A percentile compares a stretch with the other conserved stretches of the same genome.
Conservation (phyloP, 2,888 invertebrate species). For the Lamproptera curius region DNA sequence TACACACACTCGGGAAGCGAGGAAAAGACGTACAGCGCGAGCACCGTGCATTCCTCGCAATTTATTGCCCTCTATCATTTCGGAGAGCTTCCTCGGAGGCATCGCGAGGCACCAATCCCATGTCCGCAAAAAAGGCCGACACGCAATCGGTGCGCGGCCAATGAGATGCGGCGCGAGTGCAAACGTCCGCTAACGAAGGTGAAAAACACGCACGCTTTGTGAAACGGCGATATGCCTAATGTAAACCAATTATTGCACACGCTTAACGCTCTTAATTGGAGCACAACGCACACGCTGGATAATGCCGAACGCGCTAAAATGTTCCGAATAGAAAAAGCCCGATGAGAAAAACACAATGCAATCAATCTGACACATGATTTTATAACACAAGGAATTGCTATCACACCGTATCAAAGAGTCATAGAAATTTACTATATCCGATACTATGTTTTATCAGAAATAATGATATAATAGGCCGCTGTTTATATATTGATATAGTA, state of each 20-base stretch:
- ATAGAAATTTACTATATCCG: no score
- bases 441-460: no score
- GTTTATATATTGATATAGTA: no score
- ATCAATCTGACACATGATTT: not conserved
- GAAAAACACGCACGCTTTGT: constrained; percentile 4
- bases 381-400: not conserved
- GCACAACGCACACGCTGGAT: no score
- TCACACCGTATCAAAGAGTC: not conserved
- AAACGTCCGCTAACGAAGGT: not conserved
- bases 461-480: no score
- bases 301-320: no score
- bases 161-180: constrained; percentile 10
- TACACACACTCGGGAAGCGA: constrained; percentile 50
- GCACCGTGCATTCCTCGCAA: constrained; percentile 26
- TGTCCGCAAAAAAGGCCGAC: constrained; percentile 13
- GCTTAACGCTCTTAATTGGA: not conserved
- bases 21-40: constrained; percentile 60
- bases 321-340: not conserved
- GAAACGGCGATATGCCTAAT: not conserved
- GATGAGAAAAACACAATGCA: not conserved
- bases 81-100: not conserved
- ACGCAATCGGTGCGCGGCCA: constrained; percentile 25
- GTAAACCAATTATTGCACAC: not conserved
- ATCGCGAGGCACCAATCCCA: not conserved
- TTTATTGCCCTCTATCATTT: constrained; percentile 14